Evolutionary conservation across 2,888 invertebrate species (phyloP).

Genomic region (Aleiodes leptofemur): DNA sequence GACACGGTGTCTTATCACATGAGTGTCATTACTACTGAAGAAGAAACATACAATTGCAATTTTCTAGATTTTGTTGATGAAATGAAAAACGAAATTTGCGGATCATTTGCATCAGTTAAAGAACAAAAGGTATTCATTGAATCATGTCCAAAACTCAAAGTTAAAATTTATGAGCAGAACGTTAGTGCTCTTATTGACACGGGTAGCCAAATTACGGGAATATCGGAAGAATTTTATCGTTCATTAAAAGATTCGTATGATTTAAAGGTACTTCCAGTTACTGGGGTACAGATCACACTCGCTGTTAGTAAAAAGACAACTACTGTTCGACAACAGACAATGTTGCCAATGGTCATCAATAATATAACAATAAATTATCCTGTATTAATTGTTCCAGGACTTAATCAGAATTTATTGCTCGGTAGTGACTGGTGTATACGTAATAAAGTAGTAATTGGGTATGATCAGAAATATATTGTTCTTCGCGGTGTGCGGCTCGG

Average conservation of each 20-base stretch:
- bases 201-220: conserved; percentile 52
- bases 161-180: conserved; percentile 24
- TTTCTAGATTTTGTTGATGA: conserved; percentile 46
- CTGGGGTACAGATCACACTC: conserved; percentile 40
- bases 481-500: too few relatives aligned
- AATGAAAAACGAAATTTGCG: conserved; percentile 38
- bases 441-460: too few relatives aligned
- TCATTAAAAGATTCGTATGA: not conserved
- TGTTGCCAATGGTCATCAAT: too few relatives aligned
- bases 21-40: not conserved
- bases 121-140: not conserved
- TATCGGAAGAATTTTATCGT: conserved; percentile 48
- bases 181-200: conserved; percentile 50
- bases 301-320: conserved; percentile 44
- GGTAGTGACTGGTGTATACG: not conserved
- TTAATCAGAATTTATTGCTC: too few relatives aligned
- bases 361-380: too few relatives aligned
- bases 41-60: conserved; percentile 3
- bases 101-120: not conserved
- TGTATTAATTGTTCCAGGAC: too few relatives aligned
- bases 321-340: too few relatives aligned
- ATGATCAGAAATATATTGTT: too few relatives aligned
- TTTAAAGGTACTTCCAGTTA: conserved; percentile 36
- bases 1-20: not conserved
- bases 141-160: conserved; percentile 40